Conservation (phyloP, 30 jellyfish, hydroid and myxozoan genomes). For the Nemopilema nomurai region DNA sequence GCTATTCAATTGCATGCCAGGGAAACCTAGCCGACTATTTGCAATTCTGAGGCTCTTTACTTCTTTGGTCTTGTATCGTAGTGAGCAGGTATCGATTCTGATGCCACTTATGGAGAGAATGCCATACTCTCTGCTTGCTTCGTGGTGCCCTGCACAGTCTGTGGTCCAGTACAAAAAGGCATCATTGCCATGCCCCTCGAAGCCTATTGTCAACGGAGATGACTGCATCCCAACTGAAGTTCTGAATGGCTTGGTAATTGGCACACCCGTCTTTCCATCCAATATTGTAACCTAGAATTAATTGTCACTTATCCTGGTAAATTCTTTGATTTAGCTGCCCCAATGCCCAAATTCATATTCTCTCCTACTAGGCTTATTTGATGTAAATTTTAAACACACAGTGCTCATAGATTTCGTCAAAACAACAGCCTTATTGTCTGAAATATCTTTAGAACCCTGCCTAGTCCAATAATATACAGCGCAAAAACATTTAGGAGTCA, state of each 20-base stretch:
- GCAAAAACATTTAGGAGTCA: too few relatives aligned
- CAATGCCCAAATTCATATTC: too few relatives aligned
- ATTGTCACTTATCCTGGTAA: not conserved
- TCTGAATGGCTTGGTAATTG: slow-evolving; percentile 35
- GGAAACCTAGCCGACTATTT: slow-evolving; percentile 4
- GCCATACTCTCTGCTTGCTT: slow-evolving; percentile 61
- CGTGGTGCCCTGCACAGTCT: slow-evolving; percentile 79
- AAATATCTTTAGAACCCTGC: too few relatives aligned
- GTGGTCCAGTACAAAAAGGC: slow-evolving; percentile 75
- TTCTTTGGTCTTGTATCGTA: slow-evolving; percentile 67
- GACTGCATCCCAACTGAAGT: slow-evolving; percentile 75
- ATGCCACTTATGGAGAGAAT: slow-evolving; percentile 59
- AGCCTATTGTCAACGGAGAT: slow-evolving; percentile 81
- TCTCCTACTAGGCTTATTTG: too few relatives aligned
- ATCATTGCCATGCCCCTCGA: slow-evolving; percentile 90
- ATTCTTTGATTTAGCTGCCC: too few relatives aligned
- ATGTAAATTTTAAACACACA: too few relatives aligned
- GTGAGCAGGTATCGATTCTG: slow-evolving; percentile 72
- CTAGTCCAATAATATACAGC: too few relatives aligned
- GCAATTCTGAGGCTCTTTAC: slow-evolving; percentile 48
- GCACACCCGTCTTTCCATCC: slow-evolving; percentile 73
- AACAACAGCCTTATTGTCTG: too few relatives aligned
- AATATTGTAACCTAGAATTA: slow-evolving; percentile 58
- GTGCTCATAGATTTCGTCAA: too few relatives aligned
- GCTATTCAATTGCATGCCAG: not conserved